A percentile compares a stretch with the other conserved stretches of the same genome.
These are phyloP conservation scores for Sarotherodon lohbergeri DNA, from an alignment of 2,113 vertebrate genomes.

Conservation along the genomic window DNA sequence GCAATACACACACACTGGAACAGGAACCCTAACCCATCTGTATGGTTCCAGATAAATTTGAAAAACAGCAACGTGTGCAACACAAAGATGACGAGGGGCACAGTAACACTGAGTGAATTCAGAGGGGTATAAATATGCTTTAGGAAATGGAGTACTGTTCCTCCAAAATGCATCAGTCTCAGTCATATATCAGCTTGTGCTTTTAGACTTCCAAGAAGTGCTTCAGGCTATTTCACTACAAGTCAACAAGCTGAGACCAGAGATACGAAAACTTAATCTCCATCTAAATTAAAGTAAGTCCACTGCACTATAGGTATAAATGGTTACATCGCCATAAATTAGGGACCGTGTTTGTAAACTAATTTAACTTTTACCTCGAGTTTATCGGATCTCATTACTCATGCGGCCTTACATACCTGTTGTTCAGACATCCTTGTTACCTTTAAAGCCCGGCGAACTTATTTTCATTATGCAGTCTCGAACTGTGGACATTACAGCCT, in stretches of 20 bases:
- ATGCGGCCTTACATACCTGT: slow-evolving; percentile 15
- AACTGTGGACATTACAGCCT: neutral
- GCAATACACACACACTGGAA: neutral
- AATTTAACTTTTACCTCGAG: neutral
- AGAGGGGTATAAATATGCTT: neutral
- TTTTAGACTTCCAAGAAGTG: neutral
- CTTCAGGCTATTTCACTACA: neutral
- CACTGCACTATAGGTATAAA: neutral
- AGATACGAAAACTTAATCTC: neutral
- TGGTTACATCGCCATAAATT: neutral
- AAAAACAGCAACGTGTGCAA: neutral
- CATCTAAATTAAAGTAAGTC: neutral
- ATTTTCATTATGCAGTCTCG: neutral
- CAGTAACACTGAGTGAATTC: neutral
- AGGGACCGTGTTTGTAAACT: neutral
- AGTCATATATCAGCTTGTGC: neutral
- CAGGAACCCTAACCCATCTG: neutral
- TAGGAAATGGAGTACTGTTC: neutral
- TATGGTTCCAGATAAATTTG: neutral
- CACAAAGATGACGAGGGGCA: neutral
- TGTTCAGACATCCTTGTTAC: slow-evolving; percentile 25
- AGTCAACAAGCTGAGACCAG: neutral
- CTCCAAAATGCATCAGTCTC: neutral
- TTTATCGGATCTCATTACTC: neutral
- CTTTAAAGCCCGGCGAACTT: neutral